A percentile compares a stretch with the other conserved stretches of the same genome.
These are phyloP conservation scores for Cetoscarus ocellatus DNA, from an alignment of 2,797 vertebrate species.

Conservation along the genomic window DNA sequence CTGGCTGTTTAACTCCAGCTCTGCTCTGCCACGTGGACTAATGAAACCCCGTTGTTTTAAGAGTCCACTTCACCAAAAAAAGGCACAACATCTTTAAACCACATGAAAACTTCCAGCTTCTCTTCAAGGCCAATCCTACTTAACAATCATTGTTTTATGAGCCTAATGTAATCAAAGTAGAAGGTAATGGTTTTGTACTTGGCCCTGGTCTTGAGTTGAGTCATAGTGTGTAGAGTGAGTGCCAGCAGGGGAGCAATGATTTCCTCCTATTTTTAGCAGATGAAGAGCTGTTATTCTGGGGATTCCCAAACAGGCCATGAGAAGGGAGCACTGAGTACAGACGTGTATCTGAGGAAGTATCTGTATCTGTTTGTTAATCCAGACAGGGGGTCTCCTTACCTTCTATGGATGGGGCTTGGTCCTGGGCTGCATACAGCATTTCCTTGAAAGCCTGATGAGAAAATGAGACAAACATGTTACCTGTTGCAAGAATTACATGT, in stretches of 20 bases:
- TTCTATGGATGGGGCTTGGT: slow-evolving; percentile 98
- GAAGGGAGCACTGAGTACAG: slow-evolving; percentile 27
- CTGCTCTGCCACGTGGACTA: slow-evolving; percentile 6
- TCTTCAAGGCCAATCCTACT: not conserved
- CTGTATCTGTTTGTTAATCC: slow-evolving; percentile 29
- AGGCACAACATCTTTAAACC: not conserved
- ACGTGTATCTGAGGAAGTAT: slow-evolving; percentile 18
- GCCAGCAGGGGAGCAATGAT: slow-evolving; percentile 59
- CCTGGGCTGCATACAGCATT: slow-evolving; percentile 98
- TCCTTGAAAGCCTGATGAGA: slow-evolving; percentile 94
- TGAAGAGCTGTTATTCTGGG: slow-evolving; percentile 72
- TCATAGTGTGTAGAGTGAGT: slow-evolving; percentile 36
- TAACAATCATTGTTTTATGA: not conserved
- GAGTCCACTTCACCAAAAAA: not conserved
- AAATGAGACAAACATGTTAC: slow-evolving; percentile 39
- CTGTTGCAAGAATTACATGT: not conserved
- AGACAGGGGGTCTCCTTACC: slow-evolving; percentile 85
- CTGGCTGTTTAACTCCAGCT: slow-evolving; percentile 11
- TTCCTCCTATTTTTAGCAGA: slow-evolving; percentile 78
- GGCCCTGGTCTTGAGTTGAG: slow-evolving; percentile 16
- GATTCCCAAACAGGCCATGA: slow-evolving; percentile 58
- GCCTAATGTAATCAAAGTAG: not conserved
- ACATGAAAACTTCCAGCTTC: not conserved
- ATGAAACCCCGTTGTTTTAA: slow-evolving; percentile 1
- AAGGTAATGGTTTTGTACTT: slow-evolving; percentile 20